Base-by-base conservation (phyloP, 2,888 invertebrate genomes). In the Agriopis leucophaearia region DNA sequence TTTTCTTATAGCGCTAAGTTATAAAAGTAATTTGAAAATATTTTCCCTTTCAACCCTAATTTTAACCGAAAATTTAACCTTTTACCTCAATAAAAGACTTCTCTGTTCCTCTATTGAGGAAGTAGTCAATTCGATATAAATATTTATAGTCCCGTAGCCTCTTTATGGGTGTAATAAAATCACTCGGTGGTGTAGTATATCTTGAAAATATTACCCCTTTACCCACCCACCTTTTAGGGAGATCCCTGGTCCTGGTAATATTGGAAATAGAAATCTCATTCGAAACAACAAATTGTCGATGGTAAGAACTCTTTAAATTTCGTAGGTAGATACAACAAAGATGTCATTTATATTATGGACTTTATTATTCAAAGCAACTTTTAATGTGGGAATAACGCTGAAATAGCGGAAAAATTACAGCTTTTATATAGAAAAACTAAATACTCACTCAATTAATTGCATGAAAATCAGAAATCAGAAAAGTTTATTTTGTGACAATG, bases 131-230 rank as follows among this genome's bases (percentile, higher is more conserved):
- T 78, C 75, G 81, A 83, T 84, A 83, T 79, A 84, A 83, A 85
- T 84, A 86, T 85, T 83, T 84, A 85, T 80, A 78, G 71, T 70
- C 71, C 66, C 72, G 77, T 79, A 82, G 81, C 79, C 75, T 74
- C 78, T 86, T 85, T 86, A 85, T 82, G 77, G 82, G 71, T 71
- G 76, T 77, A 85, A 87, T 86, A 86, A 86, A 85, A 83, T 82
- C 80, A 82, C 69, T 77, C 69, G 72, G 78, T 69, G 78, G 76
- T 77, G 76, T 75, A 78, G 76, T 82, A 82, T 81, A 84, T 84
- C 78, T 81, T 66, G 77, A 73, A 47, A 8, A 47, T 27, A 85
- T 81, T 78, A 81, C 82, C 78, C 75, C 42, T 55, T 55, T 55
- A n/a, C 55, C 40, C 18, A 36, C 1, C 73, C 74, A 76, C 27